A percentile compares a stretch with the other conserved stretches of the same genome.
These are phyloP conservation scores for Apteryx mantelli DNA, from an alignment of 2,113 vertebrate genomes.

Conservation along the genomic window DNA sequence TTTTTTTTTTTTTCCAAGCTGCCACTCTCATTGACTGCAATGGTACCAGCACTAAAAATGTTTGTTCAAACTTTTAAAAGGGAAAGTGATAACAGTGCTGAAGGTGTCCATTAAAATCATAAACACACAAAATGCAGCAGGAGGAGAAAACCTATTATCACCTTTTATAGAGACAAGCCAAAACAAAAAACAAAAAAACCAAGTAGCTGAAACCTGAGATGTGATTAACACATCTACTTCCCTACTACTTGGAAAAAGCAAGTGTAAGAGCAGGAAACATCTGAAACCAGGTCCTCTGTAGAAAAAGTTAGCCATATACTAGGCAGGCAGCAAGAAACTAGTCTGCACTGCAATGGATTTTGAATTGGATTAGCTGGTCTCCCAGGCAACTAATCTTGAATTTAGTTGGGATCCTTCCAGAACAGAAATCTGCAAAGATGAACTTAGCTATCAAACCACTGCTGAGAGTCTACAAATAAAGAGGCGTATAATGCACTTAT, in stretches of 20 bases:
- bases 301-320: background rate
- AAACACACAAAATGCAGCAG: background rate
- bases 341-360: background rate
- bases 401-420: background rate
- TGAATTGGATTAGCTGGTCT: constrained; percentile 30
- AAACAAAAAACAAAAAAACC: background rate
- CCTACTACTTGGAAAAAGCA: background rate
- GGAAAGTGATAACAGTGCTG: background rate
- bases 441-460: constrained; percentile 2
- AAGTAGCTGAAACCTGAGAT: background rate
- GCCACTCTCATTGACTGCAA: background rate
- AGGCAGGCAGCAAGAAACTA: background rate
- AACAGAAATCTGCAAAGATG: background rate
- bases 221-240: background rate
- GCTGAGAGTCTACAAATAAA: background rate
- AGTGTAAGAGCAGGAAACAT: background rate
- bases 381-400: constrained; percentile 38
- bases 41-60: background rate
- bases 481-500: background rate
- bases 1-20: background rate
- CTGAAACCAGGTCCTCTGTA: background rate
- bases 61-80: background rate
- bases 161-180: background rate
- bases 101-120: background rate
- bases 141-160: background rate